phyloP scores from a whole-genome alignment of 2,797 vertebrate species.

The Macrochelys suwanniensis region DNA sequence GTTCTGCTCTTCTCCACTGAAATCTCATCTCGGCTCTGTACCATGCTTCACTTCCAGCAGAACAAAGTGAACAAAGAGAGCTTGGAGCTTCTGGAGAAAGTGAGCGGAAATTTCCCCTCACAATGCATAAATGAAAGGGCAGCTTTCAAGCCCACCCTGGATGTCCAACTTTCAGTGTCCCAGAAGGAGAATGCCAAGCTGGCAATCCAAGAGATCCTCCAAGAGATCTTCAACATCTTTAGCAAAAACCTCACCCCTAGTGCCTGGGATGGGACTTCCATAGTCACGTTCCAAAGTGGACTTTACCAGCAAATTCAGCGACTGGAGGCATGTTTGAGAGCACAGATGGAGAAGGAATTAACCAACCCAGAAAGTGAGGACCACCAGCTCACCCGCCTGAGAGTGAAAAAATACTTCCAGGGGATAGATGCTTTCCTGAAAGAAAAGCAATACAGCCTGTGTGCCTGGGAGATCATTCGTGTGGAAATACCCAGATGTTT shows the following conservation, averaged over 20 bases:
- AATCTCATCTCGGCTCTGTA: not conserved
- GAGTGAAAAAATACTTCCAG: constrained; percentile 42
- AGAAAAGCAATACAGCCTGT: constrained; percentile 25
- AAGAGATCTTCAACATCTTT: not conserved
- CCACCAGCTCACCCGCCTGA: not conserved
- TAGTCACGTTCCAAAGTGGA: not conserved
- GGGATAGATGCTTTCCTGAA: not conserved
- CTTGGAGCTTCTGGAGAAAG: not conserved
- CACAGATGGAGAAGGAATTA: not conserved
- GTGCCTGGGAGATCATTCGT: constrained; percentile 51
- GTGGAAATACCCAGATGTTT: constrained; percentile 14
- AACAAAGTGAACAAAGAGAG: not conserved
- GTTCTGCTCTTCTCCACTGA: not conserved
- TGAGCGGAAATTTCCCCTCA: not conserved
- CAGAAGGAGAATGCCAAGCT: not conserved
- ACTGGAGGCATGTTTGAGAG: not conserved
- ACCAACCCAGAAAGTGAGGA: not conserved
- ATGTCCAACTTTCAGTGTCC: not conserved
- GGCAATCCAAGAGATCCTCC: not conserved
- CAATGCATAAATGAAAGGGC: not conserved
- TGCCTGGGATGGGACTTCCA: not conserved
- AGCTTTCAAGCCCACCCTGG: not conserved
- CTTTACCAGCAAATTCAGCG: not conserved
- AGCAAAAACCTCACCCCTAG: not conserved
- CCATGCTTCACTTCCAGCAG: not conserved